These are phyloP conservation scores for Dendrocincla fuliginosa DNA, from an alignment of 2,797 vertebrate genomes.

Conservation along the genomic window DNA sequence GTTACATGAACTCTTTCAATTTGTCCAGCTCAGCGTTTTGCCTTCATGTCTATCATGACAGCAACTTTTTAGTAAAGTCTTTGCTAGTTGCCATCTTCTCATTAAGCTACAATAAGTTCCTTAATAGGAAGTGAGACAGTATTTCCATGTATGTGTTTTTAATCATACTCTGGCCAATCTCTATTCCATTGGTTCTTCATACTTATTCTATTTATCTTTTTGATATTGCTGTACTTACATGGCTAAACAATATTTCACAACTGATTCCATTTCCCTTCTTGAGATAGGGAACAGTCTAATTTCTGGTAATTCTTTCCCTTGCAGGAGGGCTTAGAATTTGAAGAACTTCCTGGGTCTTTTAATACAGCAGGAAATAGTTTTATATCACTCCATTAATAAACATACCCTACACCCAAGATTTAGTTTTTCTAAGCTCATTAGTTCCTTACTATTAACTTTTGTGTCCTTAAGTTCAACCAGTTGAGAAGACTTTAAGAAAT, in stretches of 20 bases:
- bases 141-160: background rate
- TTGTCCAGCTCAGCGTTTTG: background rate
- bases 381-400: background rate
- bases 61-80: background rate
- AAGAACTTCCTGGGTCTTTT: background rate
- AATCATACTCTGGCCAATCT: background rate
- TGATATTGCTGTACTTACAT: background rate
- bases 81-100: background rate
- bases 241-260: background rate
- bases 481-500: background rate
- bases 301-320: background rate
- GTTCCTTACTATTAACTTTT: background rate
- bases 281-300: background rate
- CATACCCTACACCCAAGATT: background rate
- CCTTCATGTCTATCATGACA: background rate
- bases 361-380: background rate
- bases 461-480: background rate
- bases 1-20: background rate
- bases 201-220: background rate
- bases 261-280: background rate
- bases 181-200: background rate
- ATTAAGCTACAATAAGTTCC: background rate
- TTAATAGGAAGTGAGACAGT: background rate
- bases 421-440: background rate
- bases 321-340: background rate